Percentiles rank a stretch among this genome's conserved stretches.
Evolutionary conservation across 2,113 vertebrate species (phyloP).

Genomic region (Sinocyclocheilus anophthalmus): DNA sequence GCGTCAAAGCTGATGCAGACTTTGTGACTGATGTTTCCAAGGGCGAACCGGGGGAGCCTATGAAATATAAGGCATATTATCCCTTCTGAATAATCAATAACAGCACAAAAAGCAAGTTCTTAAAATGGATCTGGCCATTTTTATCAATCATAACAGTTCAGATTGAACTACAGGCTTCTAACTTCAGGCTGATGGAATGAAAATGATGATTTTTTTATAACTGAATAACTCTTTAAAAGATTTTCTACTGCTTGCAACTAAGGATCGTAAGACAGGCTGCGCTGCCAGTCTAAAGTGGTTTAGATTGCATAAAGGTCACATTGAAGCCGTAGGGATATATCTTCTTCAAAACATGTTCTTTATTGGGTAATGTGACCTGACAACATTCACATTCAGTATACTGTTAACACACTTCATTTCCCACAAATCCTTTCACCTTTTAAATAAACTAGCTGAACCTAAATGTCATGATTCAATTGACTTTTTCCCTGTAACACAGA

Average conservation of each 20-base stretch:
- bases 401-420: not conserved
- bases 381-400: not conserved
- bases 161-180: not conserved
- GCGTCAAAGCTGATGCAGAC: conserved; percentile 80
- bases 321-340: not conserved
- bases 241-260: not conserved
- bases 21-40: conserved; percentile 85
- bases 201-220: not conserved
- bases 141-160: not conserved
- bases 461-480: conserved; percentile 18
- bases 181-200: not conserved
- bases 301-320: conserved; percentile 30
- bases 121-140: not conserved
- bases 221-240: no score
- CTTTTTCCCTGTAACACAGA: not conserved
- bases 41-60: conserved; percentile 89
- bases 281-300: not conserved
- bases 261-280: not conserved
- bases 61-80: not conserved
- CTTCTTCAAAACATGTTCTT: conserved; percentile 15
- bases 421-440: not conserved
- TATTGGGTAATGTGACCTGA: conserved; percentile 22
- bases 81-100: conserved; percentile 1
- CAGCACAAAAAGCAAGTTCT: not conserved
- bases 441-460: no score